Evolutionary conservation across 2,888 invertebrate genomes (phyloP).

Genomic region (Tinea trinotella): DNA sequence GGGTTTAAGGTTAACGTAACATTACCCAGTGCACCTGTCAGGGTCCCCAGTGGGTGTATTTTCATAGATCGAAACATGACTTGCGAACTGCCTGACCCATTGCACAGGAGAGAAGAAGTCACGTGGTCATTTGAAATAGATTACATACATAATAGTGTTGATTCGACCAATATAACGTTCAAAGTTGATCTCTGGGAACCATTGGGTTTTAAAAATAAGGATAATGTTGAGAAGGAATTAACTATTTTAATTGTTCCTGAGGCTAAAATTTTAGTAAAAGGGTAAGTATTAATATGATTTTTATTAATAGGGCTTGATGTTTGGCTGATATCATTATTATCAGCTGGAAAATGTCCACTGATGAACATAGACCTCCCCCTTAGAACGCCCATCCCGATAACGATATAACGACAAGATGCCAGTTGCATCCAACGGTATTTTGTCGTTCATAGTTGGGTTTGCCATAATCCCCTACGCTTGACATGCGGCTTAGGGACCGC

Average conservation of each 20-base stretch:
- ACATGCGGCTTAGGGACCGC: too few species aligned
- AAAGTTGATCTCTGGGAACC: slow-evolving; percentile 39
- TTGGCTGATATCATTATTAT: too few species aligned
- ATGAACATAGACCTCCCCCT: too few species aligned
- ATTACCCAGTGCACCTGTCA: slow-evolving; percentile 41
- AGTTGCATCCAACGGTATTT: too few species aligned
- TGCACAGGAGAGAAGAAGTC: slow-evolving; percentile 37
- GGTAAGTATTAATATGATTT: slow-evolving; percentile 31
- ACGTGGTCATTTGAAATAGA: slow-evolving; percentile 54
- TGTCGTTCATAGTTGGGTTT: too few species aligned
- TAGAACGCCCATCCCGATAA: too few species aligned
- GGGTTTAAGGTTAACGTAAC: slow-evolving; percentile 43
- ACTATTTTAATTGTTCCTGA: slow-evolving; percentile 35
- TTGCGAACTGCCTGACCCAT: slow-evolving; percentile 46
- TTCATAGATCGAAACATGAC: slow-evolving; percentile 38
- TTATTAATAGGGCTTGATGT: too few species aligned
- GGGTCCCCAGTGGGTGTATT: slow-evolving; percentile 47
- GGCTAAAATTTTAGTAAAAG: slow-evolving; percentile 38
- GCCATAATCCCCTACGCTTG: too few species aligned
- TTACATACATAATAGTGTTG: slow-evolving; percentile 33
- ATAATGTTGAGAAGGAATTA: neutral
- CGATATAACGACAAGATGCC: too few species aligned
- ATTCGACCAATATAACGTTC: slow-evolving; percentile 32
- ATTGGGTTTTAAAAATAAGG: slow-evolving; percentile 21
- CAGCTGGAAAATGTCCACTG: too few species aligned